Evolutionary conservation across 2,888 invertebrate species (phyloP).

Genomic region (Coelinius sp.): DNA sequence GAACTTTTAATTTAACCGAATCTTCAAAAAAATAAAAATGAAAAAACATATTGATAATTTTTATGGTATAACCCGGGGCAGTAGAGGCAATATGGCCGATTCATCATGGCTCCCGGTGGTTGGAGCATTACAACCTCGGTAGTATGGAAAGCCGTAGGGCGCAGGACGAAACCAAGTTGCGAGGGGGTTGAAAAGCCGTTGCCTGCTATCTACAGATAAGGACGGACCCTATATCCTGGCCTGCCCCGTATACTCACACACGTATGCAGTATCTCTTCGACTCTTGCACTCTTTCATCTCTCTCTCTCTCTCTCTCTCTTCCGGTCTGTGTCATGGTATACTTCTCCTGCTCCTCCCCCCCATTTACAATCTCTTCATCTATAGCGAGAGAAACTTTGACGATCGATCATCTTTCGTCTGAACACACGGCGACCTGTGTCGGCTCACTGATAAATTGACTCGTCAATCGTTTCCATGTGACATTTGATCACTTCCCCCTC

Average conservation of each 20-base stretch:
- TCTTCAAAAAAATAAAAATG: no score
- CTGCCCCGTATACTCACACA: conserved; percentile 31
- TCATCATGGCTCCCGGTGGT: conserved; percentile 64
- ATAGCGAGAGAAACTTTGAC: conserved; percentile 38
- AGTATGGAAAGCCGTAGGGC: conserved; percentile 51
- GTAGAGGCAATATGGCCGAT: conserved; percentile 66
- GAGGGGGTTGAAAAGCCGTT: conserved; percentile 46
- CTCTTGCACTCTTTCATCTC: conserved; percentile 25
- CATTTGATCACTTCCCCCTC: conserved; percentile 19
- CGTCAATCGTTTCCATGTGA: conserved; percentile 41
- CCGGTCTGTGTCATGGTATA: conserved; percentile 1
- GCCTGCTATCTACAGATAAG: conserved; percentile 67
- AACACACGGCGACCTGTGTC: conserved; percentile 36
- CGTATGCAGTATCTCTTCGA: conserved; percentile 26
- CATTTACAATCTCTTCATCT: conserved; percentile 24
- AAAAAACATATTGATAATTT: not conserved
- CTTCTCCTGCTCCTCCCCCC: not conserved
- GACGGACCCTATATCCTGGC: conserved; percentile 65
- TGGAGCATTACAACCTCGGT: conserved; percentile 39
- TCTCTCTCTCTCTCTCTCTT: not conserved
- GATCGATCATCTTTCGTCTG: conserved; percentile 48
- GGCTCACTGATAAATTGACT: conserved; percentile 43
- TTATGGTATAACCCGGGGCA: conserved; percentile 40
- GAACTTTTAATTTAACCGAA: not conserved
- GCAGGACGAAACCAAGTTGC: conserved; percentile 45